Conservation (phyloP, 2,113 vertebrate species). For the Hippolais icterina region DNA sequence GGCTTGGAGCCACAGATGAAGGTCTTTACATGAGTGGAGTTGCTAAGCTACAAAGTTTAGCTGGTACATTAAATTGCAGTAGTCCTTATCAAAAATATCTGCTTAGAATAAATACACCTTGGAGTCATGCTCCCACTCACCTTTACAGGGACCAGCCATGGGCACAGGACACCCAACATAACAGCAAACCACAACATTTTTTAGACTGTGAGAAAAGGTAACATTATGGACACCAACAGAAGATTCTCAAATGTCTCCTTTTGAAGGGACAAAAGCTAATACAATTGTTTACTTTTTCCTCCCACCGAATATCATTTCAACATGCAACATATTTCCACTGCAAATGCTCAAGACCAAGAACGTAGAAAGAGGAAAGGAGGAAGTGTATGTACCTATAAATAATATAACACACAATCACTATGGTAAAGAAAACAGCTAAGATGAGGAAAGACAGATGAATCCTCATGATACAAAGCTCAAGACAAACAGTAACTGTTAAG, state of each 20-base stretch:
- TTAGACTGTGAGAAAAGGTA: not conserved
- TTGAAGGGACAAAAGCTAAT: not conserved
- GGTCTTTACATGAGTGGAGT: not conserved
- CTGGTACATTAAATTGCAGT: not conserved
- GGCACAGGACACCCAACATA: not conserved
- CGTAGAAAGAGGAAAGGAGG: not conserved
- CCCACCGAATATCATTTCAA: not conserved
- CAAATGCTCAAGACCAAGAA: not conserved
- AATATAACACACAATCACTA: not conserved
- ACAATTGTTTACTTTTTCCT: not conserved
- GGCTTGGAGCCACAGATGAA: not conserved
- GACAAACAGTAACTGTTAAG: not conserved
- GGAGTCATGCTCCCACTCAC: not conserved
- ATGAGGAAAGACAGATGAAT: constrained; percentile 1
- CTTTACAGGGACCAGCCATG: not conserved
- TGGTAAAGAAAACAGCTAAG: not conserved
- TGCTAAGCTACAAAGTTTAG: constrained; percentile 22
- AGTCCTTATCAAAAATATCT: not conserved
- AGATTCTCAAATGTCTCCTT: not conserved
- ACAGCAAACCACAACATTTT: not conserved
- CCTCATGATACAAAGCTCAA: not conserved
- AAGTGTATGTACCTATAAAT: not conserved
- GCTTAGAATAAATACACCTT: not conserved
- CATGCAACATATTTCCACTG: fast-evolving
- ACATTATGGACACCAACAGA: not conserved